Conservation (phyloP, 1,140 invertebrate genomes). For the Metopolophium dirhodum region DNA sequence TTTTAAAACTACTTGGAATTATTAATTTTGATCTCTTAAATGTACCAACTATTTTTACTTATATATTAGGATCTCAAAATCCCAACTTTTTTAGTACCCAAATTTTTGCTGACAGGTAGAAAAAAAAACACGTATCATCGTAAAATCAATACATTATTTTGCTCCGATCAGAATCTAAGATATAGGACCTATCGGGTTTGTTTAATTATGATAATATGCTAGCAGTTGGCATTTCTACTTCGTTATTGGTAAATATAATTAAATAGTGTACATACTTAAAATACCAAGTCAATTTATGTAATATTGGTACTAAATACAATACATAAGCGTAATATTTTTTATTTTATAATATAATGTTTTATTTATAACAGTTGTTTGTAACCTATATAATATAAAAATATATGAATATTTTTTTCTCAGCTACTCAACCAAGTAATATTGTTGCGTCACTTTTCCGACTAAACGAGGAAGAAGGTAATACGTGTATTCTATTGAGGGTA, state of each 20-base stretch:
- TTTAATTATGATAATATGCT: neutral
- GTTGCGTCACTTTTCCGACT: conserved; percentile 59
- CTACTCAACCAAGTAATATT: conserved; percentile 53
- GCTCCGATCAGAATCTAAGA: too few species aligned
- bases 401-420: neutral
- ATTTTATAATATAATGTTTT: neutral
- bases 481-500: conserved; percentile 61
- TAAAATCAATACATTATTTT: too few species aligned
- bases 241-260: neutral
- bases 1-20: too few species aligned
- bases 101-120: too few species aligned
- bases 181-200: too few species aligned
- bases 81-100: too few species aligned
- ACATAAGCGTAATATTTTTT: neutral
- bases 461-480: conserved; percentile 59
- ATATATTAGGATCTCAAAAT: too few species aligned
- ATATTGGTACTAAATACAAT: neutral
- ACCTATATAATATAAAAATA: neutral
- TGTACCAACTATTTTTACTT: too few species aligned
- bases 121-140: too few species aligned
- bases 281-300: neutral
- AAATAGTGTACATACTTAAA: neutral
- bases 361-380: neutral
- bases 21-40: too few species aligned
- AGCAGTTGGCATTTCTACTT: neutral